Conservation (phyloP, 2,888 invertebrate genomes). For the Acanthoscelides obtectus region DNA sequence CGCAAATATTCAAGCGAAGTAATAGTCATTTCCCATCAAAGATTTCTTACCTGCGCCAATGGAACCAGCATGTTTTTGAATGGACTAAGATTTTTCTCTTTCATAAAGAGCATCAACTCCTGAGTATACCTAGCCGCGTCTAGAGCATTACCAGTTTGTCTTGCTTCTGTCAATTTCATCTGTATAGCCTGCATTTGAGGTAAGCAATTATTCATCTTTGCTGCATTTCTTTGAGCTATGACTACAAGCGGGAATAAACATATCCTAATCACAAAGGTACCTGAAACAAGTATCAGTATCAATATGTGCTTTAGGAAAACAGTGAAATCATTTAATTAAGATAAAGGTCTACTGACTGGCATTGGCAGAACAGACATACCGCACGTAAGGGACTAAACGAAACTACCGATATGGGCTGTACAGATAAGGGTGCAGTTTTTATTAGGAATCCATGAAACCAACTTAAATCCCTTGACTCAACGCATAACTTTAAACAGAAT, state of each 20-base stretch:
- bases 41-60: constrained; percentile 61
- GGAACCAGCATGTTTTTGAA: constrained; percentile 75
- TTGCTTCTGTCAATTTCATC: constrained; percentile 79
- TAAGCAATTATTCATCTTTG: constrained; percentile 76
- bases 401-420: too few species aligned
- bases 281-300: constrained; percentile 49
- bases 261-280: constrained; percentile 73
- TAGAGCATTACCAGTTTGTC: constrained; percentile 71
- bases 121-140: constrained; percentile 71
- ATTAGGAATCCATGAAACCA: too few species aligned
- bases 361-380: too few species aligned
- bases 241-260: constrained; percentile 83
- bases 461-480: too few species aligned
- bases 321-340: too few species aligned
- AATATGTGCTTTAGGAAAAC: too few species aligned
- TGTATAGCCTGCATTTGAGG: constrained; percentile 83
- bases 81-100: constrained; percentile 74
- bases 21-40: too few species aligned
- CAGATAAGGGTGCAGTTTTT: too few species aligned
- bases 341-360: too few species aligned
- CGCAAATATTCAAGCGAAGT: too few species aligned
- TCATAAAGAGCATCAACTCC: constrained; percentile 80
- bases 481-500: too few species aligned
- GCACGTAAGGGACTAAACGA: too few species aligned
- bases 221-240: constrained; percentile 72